phyloP scores from a whole-genome alignment of 2,888 invertebrate genomes.

The Patella ulyssiponensis region DNA sequence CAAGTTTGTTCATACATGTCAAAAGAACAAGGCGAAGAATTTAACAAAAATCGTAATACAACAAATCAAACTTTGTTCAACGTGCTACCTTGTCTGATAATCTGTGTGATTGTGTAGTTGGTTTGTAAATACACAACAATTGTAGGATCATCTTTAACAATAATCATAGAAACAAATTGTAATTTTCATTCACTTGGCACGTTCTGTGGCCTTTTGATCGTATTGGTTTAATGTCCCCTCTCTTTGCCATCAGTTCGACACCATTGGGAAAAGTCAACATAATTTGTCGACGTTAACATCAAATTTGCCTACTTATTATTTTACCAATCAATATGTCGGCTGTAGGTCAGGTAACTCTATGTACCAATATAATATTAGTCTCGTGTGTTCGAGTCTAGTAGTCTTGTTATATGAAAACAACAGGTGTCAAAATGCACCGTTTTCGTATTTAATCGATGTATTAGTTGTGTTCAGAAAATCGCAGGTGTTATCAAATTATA shows the following conservation, averaged over 20 bases:
- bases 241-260: background rate
- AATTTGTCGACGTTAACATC: background rate
- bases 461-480: too few relatives aligned
- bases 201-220: background rate
- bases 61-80: constrained; percentile 1
- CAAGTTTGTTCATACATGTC: background rate
- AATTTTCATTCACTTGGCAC: background rate
- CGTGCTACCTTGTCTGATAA: background rate
- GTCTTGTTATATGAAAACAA: too few relatives aligned
- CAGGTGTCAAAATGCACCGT: too few relatives aligned
- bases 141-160: background rate
- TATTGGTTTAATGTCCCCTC: background rate
- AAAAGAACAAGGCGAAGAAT: constrained; percentile 1
- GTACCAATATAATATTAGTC: too few relatives aligned
- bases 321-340: too few relatives aligned
- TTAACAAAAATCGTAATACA: background rate
- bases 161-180: background rate
- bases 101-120: background rate
- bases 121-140: constrained; percentile 11
- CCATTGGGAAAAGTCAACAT: constrained; percentile 5
- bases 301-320: background rate
- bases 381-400: too few relatives aligned
- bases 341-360: too few relatives aligned
- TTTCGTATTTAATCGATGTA: too few relatives aligned
- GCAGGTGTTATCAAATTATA: too few relatives aligned